A percentile compares a stretch with the other conserved stretches of the same genome.
Conservation (phyloP, 1,140 invertebrate species). For the Hylyphantes graminicola region DNA sequence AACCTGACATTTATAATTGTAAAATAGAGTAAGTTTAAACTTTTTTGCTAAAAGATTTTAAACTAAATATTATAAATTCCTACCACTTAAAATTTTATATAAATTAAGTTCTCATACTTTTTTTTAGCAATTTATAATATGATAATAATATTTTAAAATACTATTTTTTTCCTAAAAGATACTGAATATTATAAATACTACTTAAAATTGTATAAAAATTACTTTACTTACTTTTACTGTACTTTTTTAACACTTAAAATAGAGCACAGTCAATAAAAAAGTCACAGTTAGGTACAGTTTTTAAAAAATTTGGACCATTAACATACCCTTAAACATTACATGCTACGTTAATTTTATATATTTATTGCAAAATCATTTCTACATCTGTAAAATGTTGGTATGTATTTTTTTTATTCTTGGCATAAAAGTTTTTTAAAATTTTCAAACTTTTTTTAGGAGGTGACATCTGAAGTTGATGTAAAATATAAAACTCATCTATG, state of each 20-base stretch:
- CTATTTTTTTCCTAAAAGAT: too few species aligned
- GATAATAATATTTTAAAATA: too few species aligned
- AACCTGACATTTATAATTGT: background rate
- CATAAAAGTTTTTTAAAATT: background rate
- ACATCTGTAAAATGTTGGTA: conserved; percentile 8
- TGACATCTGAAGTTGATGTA: conserved; percentile 73
- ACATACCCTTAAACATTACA: too few species aligned
- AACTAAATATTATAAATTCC: background rate
- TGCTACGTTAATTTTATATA: conserved; percentile 66
- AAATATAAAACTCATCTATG: conserved; percentile 82
- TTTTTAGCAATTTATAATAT: too few species aligned
- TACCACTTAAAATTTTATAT: background rate
- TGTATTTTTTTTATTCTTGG: background rate
- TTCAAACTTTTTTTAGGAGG: conserved; percentile 44
- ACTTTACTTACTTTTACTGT: too few species aligned
- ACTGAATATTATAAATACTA: too few species aligned
- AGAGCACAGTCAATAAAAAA: background rate
- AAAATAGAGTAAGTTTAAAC: background rate
- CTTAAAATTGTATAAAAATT: too few species aligned
- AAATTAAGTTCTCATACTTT: too few species aligned
- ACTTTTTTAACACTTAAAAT: background rate
- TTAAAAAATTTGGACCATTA: background rate
- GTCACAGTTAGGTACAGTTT: too few species aligned
- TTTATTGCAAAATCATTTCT: conserved; percentile 62
- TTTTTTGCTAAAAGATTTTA: background rate